A percentile compares a stretch with the other conserved stretches of the same genome.
These are phyloP conservation scores for Sorex araneus DNA, from an alignment of 2,113 vertebrate genomes.

Conservation along the genomic window DNA sequence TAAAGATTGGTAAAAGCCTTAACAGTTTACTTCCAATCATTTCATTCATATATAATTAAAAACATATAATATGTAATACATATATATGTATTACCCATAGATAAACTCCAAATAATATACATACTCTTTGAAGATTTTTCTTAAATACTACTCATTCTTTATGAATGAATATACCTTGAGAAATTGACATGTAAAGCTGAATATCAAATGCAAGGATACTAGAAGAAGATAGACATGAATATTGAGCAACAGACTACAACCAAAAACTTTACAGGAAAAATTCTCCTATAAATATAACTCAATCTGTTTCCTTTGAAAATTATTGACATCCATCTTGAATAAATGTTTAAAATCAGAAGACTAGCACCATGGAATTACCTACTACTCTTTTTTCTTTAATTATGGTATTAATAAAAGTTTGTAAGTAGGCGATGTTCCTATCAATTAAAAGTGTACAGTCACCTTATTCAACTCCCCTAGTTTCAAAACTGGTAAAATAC, in stretches of 20 bases:
- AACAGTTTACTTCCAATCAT: neutral
- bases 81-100: too few relatives aligned
- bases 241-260: neutral
- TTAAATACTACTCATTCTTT: too few relatives aligned
- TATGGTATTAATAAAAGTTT: neutral
- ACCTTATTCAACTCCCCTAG: neutral
- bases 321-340: neutral
- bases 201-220: neutral
- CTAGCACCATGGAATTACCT: neutral
- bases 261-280: neutral
- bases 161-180: neutral
- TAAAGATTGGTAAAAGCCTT: neutral
- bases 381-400: neutral
- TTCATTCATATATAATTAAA: neutral
- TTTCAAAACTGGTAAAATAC: slow-evolving; percentile 16
- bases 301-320: neutral
- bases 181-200: neutral
- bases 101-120: too few relatives aligned
- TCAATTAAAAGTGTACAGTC: neutral
- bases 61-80: neutral
- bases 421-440: neutral
- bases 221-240: neutral
- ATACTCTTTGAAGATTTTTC: too few relatives aligned
- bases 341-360: neutral
- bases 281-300: neutral